Conservation (phyloP, 1,140 invertebrate genomes). For the Conopomorpha cramerella region DNA sequence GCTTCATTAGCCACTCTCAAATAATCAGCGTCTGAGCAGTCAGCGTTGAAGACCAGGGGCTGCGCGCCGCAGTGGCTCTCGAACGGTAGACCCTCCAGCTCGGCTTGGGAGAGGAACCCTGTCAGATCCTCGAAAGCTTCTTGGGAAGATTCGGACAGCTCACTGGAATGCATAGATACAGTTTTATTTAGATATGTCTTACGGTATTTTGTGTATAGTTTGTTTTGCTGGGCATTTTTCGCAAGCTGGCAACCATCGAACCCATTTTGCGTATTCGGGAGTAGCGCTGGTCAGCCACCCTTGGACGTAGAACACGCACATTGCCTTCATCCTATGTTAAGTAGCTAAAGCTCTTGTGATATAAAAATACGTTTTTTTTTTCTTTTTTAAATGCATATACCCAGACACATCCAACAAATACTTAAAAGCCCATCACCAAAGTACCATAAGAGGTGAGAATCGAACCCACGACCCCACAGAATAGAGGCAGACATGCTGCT, state of each 20-base stretch:
- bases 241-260: too few relatives aligned
- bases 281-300: background rate
- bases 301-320: too few relatives aligned
- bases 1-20: too few relatives aligned
- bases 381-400: background rate
- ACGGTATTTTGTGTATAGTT: background rate
- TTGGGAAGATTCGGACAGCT: slow-evolving; percentile 9
- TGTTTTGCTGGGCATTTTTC: background rate
- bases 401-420: too few relatives aligned
- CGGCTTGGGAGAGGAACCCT: slow-evolving; percentile 15
- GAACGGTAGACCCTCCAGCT: slow-evolving; percentile 18
- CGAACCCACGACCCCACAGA: too few relatives aligned
- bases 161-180: slow-evolving; percentile 13
- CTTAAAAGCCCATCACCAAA: too few relatives aligned
- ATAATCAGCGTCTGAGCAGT: slow-evolving; percentile 14
- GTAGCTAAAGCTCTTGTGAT: background rate
- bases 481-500: background rate
- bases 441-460: too few relatives aligned
- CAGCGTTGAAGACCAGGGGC: slow-evolving; percentile 20
- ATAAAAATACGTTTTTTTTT: too few relatives aligned
- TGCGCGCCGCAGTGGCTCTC: slow-evolving; percentile 35
- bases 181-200: background rate
- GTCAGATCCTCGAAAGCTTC: slow-evolving; percentile 8
- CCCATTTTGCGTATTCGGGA: background rate
- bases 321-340: background rate